Percentiles rank a stretch among this genome's conserved stretches.
Conservation (phyloP, 2,888 invertebrate genomes). For the Melinopterus prodromus region DNA sequence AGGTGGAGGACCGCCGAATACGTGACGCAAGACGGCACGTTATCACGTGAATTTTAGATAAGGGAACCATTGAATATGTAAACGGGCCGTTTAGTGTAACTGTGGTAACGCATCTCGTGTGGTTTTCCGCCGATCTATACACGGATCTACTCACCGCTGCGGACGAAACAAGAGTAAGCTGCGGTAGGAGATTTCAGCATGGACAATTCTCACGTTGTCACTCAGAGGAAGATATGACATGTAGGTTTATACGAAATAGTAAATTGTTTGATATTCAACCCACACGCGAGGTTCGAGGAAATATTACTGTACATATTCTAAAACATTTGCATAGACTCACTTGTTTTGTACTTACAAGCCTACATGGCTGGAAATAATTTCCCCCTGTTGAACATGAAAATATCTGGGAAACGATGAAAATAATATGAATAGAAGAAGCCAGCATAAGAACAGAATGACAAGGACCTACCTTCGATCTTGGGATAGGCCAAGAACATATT, state of each 20-base stretch:
- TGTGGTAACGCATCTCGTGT: neutral
- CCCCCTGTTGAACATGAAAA: too few relatives aligned
- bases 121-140: neutral
- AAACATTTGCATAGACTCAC: neutral
- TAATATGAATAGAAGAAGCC: too few relatives aligned
- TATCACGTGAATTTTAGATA: conserved; percentile 27
- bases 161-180: neutral
- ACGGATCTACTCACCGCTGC: neutral
- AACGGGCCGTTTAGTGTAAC: neutral
- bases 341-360: too few relatives aligned
- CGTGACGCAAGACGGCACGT: conserved; percentile 21
- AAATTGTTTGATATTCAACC: neutral
- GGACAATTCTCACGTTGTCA: neutral
- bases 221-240: neutral
- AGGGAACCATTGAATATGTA: conserved; percentile 5
- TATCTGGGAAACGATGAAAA: too few relatives aligned
- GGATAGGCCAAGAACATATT: too few relatives aligned
- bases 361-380: too few relatives aligned
- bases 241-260: neutral
- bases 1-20: conserved; percentile 28
- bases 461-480: too few relatives aligned
- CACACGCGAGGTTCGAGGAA: neutral
- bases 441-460: too few relatives aligned
- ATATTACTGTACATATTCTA: neutral
- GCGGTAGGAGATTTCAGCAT: neutral